Evolutionary conservation across 2,888 invertebrate species (phyloP), one percentile per base, ranked within the genome.

Genomic region (Pyrgus malvae): DNA sequence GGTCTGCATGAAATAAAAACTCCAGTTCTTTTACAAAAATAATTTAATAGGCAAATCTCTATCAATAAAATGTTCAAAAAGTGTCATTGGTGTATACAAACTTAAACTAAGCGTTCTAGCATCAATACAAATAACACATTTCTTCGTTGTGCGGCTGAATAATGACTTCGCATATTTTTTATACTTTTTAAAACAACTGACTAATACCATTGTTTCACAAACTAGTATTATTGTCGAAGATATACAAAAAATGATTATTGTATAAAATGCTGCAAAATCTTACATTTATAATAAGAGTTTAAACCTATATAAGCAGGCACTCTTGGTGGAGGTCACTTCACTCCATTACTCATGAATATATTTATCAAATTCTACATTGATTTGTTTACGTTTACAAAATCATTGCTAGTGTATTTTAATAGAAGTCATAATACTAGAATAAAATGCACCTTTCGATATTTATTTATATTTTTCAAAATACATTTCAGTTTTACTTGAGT

Each of bases 1-100:
- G n/a, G n/a, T n/a, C n/a, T n/a, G n/a, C n/a, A n/a, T 35, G 6
- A 3, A 27, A 38, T 17, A 11, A 53, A 53, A 27, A 37, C 9
- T 1, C 31, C 31, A 31, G 59, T 60, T 68, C 69, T 76, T 86
- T 88, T 89, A 89, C 75, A 90, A 90, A 89, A 90, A 90, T 90
- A 90, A 89, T 90, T 90, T 90, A 90, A 89, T 90, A 85, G 86
- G 88, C 88, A 85, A 86, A 83, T 80, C 77, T 72, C 78, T 82
- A 83, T 72, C 75, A 80, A 85, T 84, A 88, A 87, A 89, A 84
- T 79, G 81, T 82, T 87, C 82, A 82, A 90, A 89, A 89, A 87
- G 78, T 88, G 83, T 88, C 85, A 85, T 86, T 82, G 85, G 80
- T 87, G 84, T 90, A 85, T 83, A 87, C 78, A 86, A 79, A 72